A percentile compares a stretch with the other conserved stretches of the same genome.
Evolutionary conservation across 2,797 vertebrate species (phyloP).

Genomic region (Paguma larvata): DNA sequence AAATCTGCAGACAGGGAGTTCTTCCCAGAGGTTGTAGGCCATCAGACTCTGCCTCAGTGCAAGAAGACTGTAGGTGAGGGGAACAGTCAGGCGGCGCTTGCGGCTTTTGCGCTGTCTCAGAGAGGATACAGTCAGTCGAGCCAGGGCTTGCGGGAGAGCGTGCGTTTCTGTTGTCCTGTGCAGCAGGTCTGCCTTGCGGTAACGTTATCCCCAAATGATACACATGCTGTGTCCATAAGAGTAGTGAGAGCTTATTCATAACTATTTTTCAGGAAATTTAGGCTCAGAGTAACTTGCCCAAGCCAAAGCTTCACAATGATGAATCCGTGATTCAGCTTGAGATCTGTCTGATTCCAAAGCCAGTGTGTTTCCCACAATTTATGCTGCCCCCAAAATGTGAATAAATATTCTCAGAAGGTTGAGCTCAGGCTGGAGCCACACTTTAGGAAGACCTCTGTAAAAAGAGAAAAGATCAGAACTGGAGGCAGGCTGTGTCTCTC

Average conservation of each 20-base stretch:
- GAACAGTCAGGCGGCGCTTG: neutral
- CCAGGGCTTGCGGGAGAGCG: neutral
- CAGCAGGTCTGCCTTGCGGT: neutral
- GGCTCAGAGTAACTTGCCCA: neutral
- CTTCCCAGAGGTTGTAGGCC: neutral
- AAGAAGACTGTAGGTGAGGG: neutral
- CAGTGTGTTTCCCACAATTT: neutral
- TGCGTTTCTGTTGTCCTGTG: neutral
- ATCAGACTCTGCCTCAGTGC: neutral
- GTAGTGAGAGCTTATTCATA: neutral
- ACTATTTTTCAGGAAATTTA: neutral
- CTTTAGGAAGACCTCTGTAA: neutral
- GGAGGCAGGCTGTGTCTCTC: neutral
- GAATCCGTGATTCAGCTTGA: neutral
- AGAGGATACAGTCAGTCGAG: neutral
- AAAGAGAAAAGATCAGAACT: neutral
- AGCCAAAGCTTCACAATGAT: neutral
- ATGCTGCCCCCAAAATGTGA: neutral
- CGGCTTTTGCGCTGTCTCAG: neutral
- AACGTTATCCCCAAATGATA: neutral
- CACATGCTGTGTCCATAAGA: neutral
- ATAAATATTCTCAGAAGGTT: neutral
- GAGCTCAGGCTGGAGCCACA: neutral
- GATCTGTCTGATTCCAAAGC: neutral
- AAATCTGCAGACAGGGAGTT: neutral